Base-by-base conservation (phyloP, 2,113 vertebrate species). In the Cathartes aura region DNA sequence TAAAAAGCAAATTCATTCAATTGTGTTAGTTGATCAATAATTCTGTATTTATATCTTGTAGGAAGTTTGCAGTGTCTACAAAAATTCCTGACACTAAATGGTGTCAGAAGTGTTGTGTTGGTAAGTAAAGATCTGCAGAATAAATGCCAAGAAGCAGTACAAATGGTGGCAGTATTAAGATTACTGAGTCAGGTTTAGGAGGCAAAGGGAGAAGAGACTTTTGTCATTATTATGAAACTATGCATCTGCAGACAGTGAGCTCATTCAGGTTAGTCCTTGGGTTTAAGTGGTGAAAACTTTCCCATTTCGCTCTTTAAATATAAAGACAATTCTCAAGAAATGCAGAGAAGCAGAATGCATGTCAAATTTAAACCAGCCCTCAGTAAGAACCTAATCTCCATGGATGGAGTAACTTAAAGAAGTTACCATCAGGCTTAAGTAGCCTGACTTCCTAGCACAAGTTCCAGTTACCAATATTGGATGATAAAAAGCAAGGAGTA, bases 51-150 rank as follows among this genome's bases (percentile, higher is more conserved):
- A 52, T 97, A 43, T 95, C 76, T 98, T 98, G 3, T 83, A 99
- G 99, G 98, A 99, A 99, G 98, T 99, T 99, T 98, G 98, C 99
- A 5, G 99, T 99, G 88, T 99, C 99, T 96, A 99, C 99, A 96
- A 99, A 99, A 98, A 99, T 99, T 97, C 99, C 99, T 94, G 99
- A 99, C 93, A 99, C 99, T 73, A 99, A 99, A 97, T 99, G 99
- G 81, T 99, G 99, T 98, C 99, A 99, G 95, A 99, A 99, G 97
- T 99, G 99, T 95, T 99, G 99, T 89, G 99, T 99, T 66, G 99
- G 99, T 99, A 98, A 99, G 99, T 99, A 86, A 88, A 89, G 48
- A 27, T 81, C 45, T 82, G 67, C 48, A 63, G 67, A 87, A 34
- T 30, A 84, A 80, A 12, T 20, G 23, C 53, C 14, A 74, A 43